Percentiles rank a stretch among this genome's conserved stretches.
These are phyloP conservation scores for Didymodactylos carnosus DNA, from an alignment of 2,888 invertebrate genomes.

Conservation along the genomic window DNA sequence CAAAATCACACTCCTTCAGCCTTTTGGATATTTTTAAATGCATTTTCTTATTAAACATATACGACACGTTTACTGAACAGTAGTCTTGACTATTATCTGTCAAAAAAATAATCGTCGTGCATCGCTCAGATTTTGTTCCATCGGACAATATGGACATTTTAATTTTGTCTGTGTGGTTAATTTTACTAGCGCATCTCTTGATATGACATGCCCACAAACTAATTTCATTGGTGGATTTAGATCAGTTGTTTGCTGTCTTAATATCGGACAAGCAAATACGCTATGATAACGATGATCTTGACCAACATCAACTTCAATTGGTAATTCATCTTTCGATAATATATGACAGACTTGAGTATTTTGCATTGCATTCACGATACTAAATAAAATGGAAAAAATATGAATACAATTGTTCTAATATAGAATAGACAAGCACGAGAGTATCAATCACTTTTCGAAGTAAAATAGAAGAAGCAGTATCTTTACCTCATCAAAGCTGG, in stretches of 20 bases:
- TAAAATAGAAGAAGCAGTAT: not conserved
- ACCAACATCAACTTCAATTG: conserved; percentile 12
- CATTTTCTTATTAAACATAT: too few species aligned
- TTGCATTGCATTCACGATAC: conserved; percentile 12
- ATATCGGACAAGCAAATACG: conserved; percentile 91
- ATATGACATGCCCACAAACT: conserved; percentile 92
- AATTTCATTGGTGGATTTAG: conserved; percentile 89
- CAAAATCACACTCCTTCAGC: too few species aligned
- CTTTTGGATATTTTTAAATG: too few species aligned
- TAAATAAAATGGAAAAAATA: not conserved
- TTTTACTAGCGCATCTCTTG: conserved; percentile 82
- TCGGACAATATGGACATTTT: conserved; percentile 13
- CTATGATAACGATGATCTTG: conserved; percentile 46
- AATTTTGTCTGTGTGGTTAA: conserved; percentile 42
- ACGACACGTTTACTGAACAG: too few species aligned
- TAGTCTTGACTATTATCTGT: not conserved
- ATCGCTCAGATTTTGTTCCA: conserved; percentile 9
- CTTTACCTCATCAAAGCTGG: not conserved
- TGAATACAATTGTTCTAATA: too few species aligned
- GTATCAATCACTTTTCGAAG: not conserved
- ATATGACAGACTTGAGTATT: conserved; percentile 11
- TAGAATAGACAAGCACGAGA: not conserved
- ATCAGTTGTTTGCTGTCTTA: conserved; percentile 82
- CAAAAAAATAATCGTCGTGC: conserved; percentile 11
- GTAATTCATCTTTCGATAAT: conserved; percentile 13